Percentiles rank a stretch among this genome's conserved stretches.
Conservation (phyloP, 2,797 vertebrate species). For the Platyrinchus mystaceus region DNA sequence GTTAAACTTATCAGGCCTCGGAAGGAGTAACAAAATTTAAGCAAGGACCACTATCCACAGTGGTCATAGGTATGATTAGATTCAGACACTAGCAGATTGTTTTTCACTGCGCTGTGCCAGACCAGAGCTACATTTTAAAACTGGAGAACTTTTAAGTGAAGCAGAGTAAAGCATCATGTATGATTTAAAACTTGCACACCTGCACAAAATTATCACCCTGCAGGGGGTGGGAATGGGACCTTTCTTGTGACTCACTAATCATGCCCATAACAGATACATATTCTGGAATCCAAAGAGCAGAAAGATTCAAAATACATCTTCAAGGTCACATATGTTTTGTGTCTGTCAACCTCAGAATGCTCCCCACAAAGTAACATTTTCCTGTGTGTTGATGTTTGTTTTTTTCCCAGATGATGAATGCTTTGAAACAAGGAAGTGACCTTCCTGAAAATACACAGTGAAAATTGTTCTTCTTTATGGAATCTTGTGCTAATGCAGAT, state of each 20-base stretch:
- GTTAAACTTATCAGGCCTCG: background rate
- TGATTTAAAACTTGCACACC: background rate
- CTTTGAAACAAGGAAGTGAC: slow-evolving; percentile 32
- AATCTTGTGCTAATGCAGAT: background rate
- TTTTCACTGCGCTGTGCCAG: background rate
- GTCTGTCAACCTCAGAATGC: slow-evolving; percentile 14
- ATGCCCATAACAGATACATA: background rate
- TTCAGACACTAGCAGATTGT: background rate
- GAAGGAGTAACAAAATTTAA: background rate
- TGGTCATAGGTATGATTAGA: background rate
- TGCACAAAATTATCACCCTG: background rate
- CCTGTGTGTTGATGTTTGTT: background rate
- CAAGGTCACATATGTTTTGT: slow-evolving; percentile 21
- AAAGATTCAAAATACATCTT: background rate
- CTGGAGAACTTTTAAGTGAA: background rate
- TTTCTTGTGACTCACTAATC: background rate
- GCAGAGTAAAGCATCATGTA: background rate
- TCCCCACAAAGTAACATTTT: slow-evolving; percentile 18
- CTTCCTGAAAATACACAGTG: background rate
- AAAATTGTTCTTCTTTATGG: background rate
- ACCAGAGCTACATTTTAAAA: background rate
- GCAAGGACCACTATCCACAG: background rate
- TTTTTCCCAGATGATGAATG: background rate
- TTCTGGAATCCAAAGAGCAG: background rate
- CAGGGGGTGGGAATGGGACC: background rate